Percentiles rank a stretch among this genome's conserved stretches.
phyloP scores from a whole-genome alignment of 2,888 invertebrate species.

The Clistopyga incitator region DNA sequence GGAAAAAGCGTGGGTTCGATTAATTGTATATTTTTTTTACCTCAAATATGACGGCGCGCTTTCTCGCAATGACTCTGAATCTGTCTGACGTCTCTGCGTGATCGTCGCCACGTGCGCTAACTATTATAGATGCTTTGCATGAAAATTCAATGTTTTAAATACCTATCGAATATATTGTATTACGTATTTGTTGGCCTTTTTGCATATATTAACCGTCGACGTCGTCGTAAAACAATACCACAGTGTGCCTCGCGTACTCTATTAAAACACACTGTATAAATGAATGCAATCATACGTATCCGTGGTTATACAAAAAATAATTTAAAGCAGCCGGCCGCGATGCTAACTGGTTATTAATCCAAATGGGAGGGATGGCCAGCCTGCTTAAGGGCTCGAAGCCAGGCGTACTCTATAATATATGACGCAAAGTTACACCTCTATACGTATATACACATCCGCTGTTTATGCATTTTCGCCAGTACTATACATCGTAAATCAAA shows the following conservation, averaged over 20 bases:
- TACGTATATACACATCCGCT: slow-evolving; percentile 9
- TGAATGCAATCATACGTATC: slow-evolving; percentile 12
- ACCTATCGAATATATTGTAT: slow-evolving; percentile 1
- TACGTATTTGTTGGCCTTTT: slow-evolving; percentile 24
- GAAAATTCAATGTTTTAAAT: neutral
- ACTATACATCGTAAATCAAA: neutral
- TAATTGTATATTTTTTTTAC: neutral
- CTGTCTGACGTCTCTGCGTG: slow-evolving; percentile 10
- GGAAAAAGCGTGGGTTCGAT: neutral
- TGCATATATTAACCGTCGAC: slow-evolving; percentile 16
- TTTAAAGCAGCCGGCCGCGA: slow-evolving; percentile 2
- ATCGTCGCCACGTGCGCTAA: slow-evolving; percentile 13
- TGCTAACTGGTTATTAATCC: neutral
- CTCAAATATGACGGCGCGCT: neutral
- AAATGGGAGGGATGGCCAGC: slow-evolving; percentile 1
- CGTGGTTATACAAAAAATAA: slow-evolving; percentile 5
- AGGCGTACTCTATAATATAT: neutral
- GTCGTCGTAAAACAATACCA: slow-evolving; percentile 24
- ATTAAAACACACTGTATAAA: slow-evolving; percentile 4
- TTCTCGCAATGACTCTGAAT: slow-evolving; percentile 13
- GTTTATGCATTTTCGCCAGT: slow-evolving; percentile 10
- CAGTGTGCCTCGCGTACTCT: slow-evolving; percentile 8
- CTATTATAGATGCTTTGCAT: slow-evolving; percentile 11
- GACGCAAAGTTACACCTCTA: slow-evolving; percentile 10
- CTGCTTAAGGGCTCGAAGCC: neutral